phyloP scores from a whole-genome alignment of 2,113 vertebrate species.

The Zootoca vivipara region DNA sequence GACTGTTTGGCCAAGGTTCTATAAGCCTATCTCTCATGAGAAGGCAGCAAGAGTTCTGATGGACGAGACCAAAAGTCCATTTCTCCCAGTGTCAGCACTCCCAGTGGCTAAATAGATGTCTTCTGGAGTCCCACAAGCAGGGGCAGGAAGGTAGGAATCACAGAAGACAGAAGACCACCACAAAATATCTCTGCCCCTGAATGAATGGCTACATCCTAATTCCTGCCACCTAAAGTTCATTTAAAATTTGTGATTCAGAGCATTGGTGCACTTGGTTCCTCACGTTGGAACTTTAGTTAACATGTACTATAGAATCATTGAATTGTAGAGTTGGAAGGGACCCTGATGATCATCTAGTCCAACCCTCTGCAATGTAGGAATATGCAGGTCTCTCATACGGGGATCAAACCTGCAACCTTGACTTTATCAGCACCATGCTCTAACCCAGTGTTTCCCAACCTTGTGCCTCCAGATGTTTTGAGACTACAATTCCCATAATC shows the following conservation, averaged over 20 bases:
- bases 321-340: no score
- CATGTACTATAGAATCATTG: no score
- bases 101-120: background rate
- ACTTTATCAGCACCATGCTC: no score
- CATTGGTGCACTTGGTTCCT: background rate
- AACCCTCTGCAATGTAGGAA: no score
- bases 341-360: no score
- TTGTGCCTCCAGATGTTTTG: no score
- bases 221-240: background rate
- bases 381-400: no score
- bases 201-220: background rate
- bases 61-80: background rate
- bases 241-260: background rate
- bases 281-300: background rate
- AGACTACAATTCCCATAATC: no score
- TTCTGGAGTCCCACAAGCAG: background rate
- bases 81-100: background rate
- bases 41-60: background rate
- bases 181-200: background rate
- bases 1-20: background rate
- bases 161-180: background rate
- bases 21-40: background rate
- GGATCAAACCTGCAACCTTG: no score
- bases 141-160: no score
- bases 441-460: no score